Evolutionary conservation across 2,888 invertebrate genomes (phyloP).

Genomic region (Automeris io): DNA sequence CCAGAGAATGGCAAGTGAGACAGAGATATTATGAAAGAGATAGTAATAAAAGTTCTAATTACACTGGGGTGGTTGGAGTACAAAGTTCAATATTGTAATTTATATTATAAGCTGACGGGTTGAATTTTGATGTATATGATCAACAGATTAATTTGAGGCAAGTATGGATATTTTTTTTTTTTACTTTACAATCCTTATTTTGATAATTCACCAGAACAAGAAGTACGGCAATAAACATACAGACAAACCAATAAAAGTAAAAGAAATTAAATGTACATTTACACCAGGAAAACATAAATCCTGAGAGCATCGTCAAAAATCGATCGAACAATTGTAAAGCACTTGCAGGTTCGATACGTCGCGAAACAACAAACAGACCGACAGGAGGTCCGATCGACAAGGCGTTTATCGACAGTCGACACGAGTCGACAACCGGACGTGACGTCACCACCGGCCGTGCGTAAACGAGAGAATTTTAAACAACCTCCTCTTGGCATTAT

Average conservation of each 20-base stretch:
- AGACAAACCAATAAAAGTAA: not conserved
- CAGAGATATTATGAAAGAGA: too few species aligned
- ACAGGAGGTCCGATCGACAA: slow-evolving; percentile 64
- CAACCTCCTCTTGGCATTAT: slow-evolving; percentile 63
- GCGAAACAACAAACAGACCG: slow-evolving; percentile 66
- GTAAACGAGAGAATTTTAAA: slow-evolving; percentile 73
- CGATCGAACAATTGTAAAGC: not conserved
- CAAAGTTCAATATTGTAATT: too few species aligned
- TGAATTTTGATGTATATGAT: too few species aligned
- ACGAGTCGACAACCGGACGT: slow-evolving; percentile 57
- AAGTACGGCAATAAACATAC: too few species aligned
- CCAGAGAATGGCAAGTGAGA: too few species aligned
- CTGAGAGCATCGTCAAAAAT: not conserved
- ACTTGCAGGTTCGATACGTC: not conserved
- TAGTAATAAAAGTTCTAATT: too few species aligned
- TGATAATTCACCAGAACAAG: too few species aligned
- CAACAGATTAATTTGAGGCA: too few species aligned
- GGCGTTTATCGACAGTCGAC: slow-evolving; percentile 49
- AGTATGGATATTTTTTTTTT: too few species aligned
- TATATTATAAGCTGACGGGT: too few species aligned
- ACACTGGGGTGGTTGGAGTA: too few species aligned
- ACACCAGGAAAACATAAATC: not conserved
- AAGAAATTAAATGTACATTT: not conserved
- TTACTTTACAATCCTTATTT: too few species aligned
- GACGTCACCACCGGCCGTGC: slow-evolving; percentile 59